Percentiles rank a stretch among this genome's conserved stretches.
These are phyloP conservation scores for Porites evermanni DNA, from an alignment of 92 coral and sea anemone species.

Conservation along the genomic window DNA sequence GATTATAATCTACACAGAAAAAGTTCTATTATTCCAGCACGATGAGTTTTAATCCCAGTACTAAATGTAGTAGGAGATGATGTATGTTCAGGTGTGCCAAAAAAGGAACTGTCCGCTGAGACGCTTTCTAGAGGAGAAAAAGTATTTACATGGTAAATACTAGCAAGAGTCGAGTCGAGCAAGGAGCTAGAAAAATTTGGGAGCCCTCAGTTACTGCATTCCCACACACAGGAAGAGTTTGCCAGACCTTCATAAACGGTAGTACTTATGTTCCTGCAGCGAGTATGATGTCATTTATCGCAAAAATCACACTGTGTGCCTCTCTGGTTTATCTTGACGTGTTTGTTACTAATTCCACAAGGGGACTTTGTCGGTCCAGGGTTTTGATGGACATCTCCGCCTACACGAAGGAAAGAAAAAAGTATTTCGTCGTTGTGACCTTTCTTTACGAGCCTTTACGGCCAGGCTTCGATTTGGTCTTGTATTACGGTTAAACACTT, in stretches of 20 bases:
- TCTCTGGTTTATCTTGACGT: not conserved
- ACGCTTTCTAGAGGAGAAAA: too few species aligned
- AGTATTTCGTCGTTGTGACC: not conserved
- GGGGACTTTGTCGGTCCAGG: slow-evolving; percentile 6
- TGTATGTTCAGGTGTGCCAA: not conserved
- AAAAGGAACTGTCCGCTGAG: not conserved
- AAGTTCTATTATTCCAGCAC: not conserved
- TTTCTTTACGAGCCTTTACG: not conserved
- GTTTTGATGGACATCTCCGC: slow-evolving; percentile 1
- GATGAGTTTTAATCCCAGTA: not conserved
- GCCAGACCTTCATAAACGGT: slow-evolving; percentile 1
- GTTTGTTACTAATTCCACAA: not conserved
- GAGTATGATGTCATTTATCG: not conserved
- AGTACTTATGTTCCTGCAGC: slow-evolving; percentile 2
- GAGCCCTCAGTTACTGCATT: slow-evolving; percentile 1
- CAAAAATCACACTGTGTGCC: not conserved
- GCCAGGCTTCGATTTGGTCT: not conserved
- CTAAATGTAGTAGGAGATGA: not conserved
- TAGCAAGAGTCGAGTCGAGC: not conserved
- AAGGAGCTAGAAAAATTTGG: not conserved
- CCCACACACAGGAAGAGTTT: slow-evolving; percentile 18
- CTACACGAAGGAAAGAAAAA: not conserved
- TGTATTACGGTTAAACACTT: too few species aligned
- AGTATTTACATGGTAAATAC: not conserved
- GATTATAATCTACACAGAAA: slow-evolving; percentile 43